These are phyloP conservation scores for Hippocampus barbouri DNA, from an alignment of 2,113 vertebrate species.

Conservation along the genomic window DNA sequence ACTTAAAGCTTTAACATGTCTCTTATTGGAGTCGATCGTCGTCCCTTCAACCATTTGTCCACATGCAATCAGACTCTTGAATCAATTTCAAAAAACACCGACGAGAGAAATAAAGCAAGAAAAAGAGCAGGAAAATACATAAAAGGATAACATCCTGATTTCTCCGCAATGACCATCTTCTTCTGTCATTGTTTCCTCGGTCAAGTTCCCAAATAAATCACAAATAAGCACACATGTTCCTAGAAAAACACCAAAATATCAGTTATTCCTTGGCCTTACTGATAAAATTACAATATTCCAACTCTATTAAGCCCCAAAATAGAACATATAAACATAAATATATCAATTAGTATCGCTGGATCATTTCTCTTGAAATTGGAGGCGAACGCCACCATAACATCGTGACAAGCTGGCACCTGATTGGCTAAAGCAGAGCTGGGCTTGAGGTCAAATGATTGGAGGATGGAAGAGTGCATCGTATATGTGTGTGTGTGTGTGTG, in stretches of 20 bases:
- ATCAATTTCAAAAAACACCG: slow-evolving; percentile 16
- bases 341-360: slow-evolving; percentile 69
- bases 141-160: slow-evolving; percentile 51
- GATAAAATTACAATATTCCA: slow-evolving; percentile 73
- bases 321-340: slow-evolving; percentile 76
- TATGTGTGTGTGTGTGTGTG: slow-evolving; percentile 1
- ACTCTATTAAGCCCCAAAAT: slow-evolving; percentile 73
- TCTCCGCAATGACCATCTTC: slow-evolving; percentile 8
- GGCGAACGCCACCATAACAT: slow-evolving; percentile 72
- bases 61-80: slow-evolving; percentile 20
- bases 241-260: slow-evolving; percentile 50
- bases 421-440: slow-evolving; percentile 58
- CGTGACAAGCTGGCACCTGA: slow-evolving; percentile 54
- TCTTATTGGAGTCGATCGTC: slow-evolving; percentile 1
- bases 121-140: slow-evolving; percentile 15
- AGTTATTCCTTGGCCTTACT: slow-evolving; percentile 70
- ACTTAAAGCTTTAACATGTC: neutral
- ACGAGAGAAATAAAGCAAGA: slow-evolving; percentile 1
- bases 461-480: slow-evolving; percentile 39
- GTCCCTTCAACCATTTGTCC: slow-evolving; percentile 12
- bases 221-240: slow-evolving; percentile 26
- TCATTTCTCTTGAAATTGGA: slow-evolving; percentile 65
- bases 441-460: slow-evolving; percentile 57
- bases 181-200: slow-evolving; percentile 43
- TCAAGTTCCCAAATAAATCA: slow-evolving; percentile 57